Evolutionary conservation across 2,797 vertebrate species (phyloP), one percentile per base, ranked within the genome.

Genomic region (Pteropus rufus): DNA sequence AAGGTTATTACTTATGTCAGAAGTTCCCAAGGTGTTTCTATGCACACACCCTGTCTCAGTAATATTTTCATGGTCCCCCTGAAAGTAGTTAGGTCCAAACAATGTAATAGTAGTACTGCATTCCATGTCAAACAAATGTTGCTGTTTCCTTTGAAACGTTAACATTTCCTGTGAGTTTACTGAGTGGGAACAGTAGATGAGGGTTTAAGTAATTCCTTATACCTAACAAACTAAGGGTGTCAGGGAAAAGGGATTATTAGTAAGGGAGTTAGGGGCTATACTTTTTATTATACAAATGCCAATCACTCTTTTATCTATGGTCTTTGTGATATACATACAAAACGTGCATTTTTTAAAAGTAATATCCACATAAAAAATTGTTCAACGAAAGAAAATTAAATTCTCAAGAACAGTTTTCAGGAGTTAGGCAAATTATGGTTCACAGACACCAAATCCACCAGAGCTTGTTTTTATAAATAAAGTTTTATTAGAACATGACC

Each of bases 311-410:
- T 87, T 64, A 49, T 88, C 10, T 92, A 34, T 96, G n/a, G 29
- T 76, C 26, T 90, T 89, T 90, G 60, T 91, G 58, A 90, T 90
- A 93, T 8, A 56, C 11, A 41, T 49, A 62, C 39, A 92, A 79
- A 49, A 86, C 39, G 67, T 69, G 10, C 44, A 76, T 93, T 85
- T 86, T n/a, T 1, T 29, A 80, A 86, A 77, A 39, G n/a, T 21
- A 89, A 81, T 77, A 64, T 80, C 49, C 39, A 75, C 19, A 64
- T 29, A 79, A 62, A 60, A 58, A 62, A 58, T 91, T 89, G 15
- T 11, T 21, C 52, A 83, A 93, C 39, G 65, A 94, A 95, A 36
- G 82, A 72, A 89, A 93, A 93, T 95, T 56, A 46, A 87, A 95
- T 64, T 54, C 87, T 36, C 67, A 79, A 93, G n/a, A 82, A 76